phyloP scores from a whole-genome alignment of 2,113 vertebrate genomes.

The Psammodynastes pulverulentus region DNA sequence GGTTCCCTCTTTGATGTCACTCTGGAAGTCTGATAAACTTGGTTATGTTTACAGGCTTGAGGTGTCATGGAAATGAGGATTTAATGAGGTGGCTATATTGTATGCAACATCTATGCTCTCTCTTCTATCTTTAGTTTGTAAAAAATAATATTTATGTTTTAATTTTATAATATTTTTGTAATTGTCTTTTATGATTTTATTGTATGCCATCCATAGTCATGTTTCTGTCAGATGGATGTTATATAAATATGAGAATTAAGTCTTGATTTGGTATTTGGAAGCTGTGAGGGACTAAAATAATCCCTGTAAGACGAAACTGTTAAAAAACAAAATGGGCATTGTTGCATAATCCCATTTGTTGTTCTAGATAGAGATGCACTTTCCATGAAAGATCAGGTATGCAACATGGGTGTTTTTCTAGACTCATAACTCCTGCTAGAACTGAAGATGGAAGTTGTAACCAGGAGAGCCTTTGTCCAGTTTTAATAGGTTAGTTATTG shows the following conservation, averaged over 20 bases:
- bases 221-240: background rate
- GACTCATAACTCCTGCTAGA: background rate
- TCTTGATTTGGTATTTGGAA: background rate
- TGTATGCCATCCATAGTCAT: background rate
- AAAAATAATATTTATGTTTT: background rate
- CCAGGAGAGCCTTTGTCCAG: background rate
- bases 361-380: background rate
- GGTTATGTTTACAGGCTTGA: background rate
- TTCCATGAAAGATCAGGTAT: background rate
- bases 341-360: background rate
- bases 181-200: background rate
- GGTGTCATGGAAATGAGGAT: background rate
- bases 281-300: background rate
- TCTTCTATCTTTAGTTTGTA: background rate
- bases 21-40: background rate
- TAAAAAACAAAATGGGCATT: background rate
- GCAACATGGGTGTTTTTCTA: background rate
- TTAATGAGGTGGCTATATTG: background rate
- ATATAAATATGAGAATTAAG: background rate
- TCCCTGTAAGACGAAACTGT: background rate
- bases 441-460: background rate
- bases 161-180: background rate
- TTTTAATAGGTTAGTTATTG: background rate
- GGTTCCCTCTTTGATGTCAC: background rate
- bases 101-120: background rate